Conservation (phyloP, 2,113 vertebrate genomes). For the Epinephelus cyanopodus region DNA sequence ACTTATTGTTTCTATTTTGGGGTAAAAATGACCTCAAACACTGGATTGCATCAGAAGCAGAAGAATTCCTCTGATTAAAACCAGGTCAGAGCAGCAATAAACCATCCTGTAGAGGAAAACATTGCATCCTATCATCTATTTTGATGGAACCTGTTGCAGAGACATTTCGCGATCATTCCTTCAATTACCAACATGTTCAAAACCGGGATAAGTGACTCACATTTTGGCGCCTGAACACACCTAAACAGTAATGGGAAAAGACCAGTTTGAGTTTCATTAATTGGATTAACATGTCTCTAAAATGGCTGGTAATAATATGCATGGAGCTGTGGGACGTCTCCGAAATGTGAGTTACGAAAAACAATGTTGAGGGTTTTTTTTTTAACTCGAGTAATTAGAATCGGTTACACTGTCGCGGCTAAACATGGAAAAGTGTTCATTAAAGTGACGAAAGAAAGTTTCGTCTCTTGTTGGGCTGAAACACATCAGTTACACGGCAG, state of each 20-base stretch:
- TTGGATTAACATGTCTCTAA: conserved; percentile 80
- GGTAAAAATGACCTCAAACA: background rate
- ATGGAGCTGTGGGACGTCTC: conserved; percentile 70
- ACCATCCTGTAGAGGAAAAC: conserved; percentile 27
- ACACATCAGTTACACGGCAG: background rate
- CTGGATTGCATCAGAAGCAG: background rate
- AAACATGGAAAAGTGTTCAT: conserved; percentile 21
- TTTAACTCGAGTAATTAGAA: conserved; percentile 12
- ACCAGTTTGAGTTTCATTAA: conserved; percentile 85
- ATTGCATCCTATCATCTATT: conserved; percentile 8
- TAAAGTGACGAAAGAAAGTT: background rate
- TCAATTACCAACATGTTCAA: conserved; percentile 76
- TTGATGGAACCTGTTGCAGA: conserved; percentile 72
- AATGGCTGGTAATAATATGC: conserved; percentile 83
- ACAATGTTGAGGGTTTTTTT: conserved; percentile 26
- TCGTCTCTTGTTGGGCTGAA: background rate
- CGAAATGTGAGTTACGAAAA: conserved; percentile 76
- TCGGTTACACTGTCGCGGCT: background rate
- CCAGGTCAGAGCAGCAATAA: conserved; percentile 36
- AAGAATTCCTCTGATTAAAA: conserved; percentile 19
- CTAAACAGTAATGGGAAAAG: conserved; percentile 78
- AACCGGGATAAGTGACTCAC: conserved; percentile 81
- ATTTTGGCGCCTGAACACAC: conserved; percentile 81
- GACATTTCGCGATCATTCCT: conserved; percentile 72
- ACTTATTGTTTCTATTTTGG: conserved; percentile 8